phyloP scores from a whole-genome alignment of 2,888 invertebrate genomes.

The Sepioteuthis lessoniana region DNA sequence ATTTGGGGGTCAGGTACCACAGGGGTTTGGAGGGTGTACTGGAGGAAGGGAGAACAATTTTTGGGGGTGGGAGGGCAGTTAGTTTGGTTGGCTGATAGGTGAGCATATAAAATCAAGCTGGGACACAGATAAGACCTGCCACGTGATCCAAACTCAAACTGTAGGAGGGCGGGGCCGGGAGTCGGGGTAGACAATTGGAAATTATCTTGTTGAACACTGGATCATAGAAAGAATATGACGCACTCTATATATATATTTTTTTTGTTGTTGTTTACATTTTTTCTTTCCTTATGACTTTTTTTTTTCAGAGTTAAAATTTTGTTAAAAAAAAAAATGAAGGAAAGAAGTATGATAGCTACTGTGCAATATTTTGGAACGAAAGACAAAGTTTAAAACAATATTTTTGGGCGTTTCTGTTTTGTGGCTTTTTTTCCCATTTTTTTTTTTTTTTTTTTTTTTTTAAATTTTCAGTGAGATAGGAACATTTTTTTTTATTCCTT shows the following conservation, averaged over 20 bases:
- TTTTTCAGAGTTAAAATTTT: not conserved
- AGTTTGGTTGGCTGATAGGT: not conserved
- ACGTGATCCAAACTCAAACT: not conserved
- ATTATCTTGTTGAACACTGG: not conserved
- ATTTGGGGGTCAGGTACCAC: not conserved
- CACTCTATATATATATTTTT: not conserved
- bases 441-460: not conserved
- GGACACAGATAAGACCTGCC: not conserved
- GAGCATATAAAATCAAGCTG: constrained; percentile 33
- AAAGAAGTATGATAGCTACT: not conserved
- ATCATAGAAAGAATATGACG: constrained; percentile 33
- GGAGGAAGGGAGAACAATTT: no score
- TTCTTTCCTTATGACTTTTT: not conserved
- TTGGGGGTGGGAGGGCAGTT: not conserved
- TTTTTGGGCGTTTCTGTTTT: not conserved
- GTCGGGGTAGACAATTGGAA: not conserved
- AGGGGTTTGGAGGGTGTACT: not conserved
- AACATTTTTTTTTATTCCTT: not conserved
- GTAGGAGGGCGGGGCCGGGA: not conserved
- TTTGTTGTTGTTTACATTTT: not conserved
- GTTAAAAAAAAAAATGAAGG: not conserved
- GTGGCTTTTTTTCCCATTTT: not conserved
- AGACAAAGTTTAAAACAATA: constrained; percentile 6
- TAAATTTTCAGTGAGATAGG: not conserved
- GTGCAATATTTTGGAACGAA: constrained; percentile 23